These are phyloP conservation scores for Typhlomys cinereus DNA, from an alignment of 2,113 vertebrate species.

Conservation along the genomic window DNA sequence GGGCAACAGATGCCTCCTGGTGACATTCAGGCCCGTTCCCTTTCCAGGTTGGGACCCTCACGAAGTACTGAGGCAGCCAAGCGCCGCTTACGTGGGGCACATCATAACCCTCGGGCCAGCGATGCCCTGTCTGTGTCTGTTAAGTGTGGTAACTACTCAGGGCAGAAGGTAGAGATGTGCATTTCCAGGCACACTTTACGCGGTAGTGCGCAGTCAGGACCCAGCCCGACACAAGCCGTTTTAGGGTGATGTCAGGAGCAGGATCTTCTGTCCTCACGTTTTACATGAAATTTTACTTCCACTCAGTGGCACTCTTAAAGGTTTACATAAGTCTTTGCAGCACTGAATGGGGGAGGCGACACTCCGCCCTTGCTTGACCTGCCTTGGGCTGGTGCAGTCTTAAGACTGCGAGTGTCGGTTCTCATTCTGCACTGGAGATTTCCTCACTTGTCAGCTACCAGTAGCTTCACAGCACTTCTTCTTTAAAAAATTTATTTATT, in stretches of 20 bases:
- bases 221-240: neutral
- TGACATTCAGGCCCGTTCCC: neutral
- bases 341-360: neutral
- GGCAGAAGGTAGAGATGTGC: neutral
- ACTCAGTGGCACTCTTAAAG: neutral
- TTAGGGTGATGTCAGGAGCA: neutral
- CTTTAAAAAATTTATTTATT: too few species aligned
- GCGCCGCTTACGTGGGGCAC: neutral
- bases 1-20: neutral
- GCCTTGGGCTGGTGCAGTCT: constrained; percentile 1
- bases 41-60: neutral
- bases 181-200: neutral
- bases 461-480: neutral
- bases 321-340: neutral
- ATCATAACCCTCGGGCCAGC: neutral
- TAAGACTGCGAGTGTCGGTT: neutral
- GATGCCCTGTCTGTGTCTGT: neutral
- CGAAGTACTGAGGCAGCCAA: neutral
- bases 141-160: neutral
- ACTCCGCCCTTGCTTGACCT: neutral
- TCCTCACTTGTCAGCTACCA: neutral
- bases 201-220: neutral
- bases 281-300: constrained; percentile 8
- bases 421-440: constrained; percentile 1
- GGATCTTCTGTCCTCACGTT: constrained; percentile 20